Conservation (phyloP, 2,113 vertebrate genomes). For the Lonchura striata region DNA sequence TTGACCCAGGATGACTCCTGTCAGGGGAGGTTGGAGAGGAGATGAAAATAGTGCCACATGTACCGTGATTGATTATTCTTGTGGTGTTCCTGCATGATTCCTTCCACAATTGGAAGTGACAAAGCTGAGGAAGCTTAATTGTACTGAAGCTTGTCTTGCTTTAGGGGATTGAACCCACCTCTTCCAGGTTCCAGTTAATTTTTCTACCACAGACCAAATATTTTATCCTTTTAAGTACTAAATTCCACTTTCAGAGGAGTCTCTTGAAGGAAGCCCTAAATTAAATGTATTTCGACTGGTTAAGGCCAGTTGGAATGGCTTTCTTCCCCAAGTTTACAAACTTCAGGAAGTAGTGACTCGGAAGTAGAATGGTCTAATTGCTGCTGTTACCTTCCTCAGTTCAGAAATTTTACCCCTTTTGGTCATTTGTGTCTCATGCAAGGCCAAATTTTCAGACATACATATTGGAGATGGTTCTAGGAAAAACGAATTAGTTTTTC, state of each 20-base stretch:
- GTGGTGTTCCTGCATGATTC: neutral
- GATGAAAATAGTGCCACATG: neutral
- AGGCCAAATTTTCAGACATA: neutral
- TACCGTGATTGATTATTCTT: fast-evolving
- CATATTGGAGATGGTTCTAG: neutral
- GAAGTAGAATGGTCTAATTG: neutral
- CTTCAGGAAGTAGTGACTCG: neutral
- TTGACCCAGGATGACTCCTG: neutral
- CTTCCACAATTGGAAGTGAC: neutral
- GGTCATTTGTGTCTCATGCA: neutral
- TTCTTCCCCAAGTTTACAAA: neutral
- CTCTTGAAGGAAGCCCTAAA: neutral
- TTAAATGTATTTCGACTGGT: neutral
- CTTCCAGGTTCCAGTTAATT: neutral
- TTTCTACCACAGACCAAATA: neutral
- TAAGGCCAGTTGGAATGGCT: neutral
- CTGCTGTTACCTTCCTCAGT: neutral
- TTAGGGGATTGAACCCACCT: neutral
- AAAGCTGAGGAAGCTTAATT: neutral
- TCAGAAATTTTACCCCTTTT: neutral
- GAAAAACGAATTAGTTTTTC: neutral
- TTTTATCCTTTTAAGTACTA: neutral
- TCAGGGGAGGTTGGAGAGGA: neutral
- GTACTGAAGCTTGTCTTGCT: neutral
- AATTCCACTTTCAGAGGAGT: neutral